A percentile compares a stretch with the other conserved stretches of the same genome.
Evolutionary conservation across 2,888 invertebrate species (phyloP).

Genomic region (Geotrupes spiniger): DNA sequence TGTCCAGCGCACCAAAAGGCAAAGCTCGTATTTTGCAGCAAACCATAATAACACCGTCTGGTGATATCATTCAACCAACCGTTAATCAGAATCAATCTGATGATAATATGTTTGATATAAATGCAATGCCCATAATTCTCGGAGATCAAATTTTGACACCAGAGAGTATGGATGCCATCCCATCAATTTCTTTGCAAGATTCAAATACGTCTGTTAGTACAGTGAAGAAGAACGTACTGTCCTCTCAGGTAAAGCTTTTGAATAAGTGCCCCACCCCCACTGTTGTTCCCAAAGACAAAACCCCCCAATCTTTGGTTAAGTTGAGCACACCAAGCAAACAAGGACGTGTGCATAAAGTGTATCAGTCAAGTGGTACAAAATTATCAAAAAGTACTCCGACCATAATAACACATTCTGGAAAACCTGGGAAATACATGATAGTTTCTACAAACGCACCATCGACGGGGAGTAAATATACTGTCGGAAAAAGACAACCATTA

Average conservation of each 20-base stretch:
- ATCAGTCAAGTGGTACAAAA: conserved; percentile 31
- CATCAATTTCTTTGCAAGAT: conserved; percentile 54
- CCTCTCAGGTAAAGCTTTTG: conserved; percentile 28
- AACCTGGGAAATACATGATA: conserved; percentile 37
- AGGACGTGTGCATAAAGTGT: conserved; percentile 28
- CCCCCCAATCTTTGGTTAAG: conserved; percentile 5
- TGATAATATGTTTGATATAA: conserved; percentile 64
- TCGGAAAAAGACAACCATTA: conserved; percentile 51
- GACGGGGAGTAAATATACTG: conserved; percentile 35
- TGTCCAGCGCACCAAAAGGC: conserved; percentile 26
- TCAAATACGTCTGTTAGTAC: conserved; percentile 23
- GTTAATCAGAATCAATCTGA: conserved; percentile 38
- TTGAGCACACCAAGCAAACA: conserved; percentile 18
- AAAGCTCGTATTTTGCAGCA: conserved; percentile 48
- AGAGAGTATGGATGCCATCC: conserved; percentile 67
- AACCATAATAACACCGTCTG: conserved; percentile 48
- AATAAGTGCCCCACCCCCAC: conserved; percentile 27
- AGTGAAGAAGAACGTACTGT: conserved; percentile 25
- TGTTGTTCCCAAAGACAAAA: conserved; percentile 17
- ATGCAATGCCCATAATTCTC: conserved; percentile 73
- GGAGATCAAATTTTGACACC: conserved; percentile 68
- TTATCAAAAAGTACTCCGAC: conserved; percentile 33
- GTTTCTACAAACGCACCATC: conserved; percentile 28
- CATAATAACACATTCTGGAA: conserved; percentile 34
- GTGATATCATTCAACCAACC: conserved; percentile 42